These are phyloP conservation scores for Hycleus cichorii DNA, from an alignment of 1,140 invertebrate genomes.

Conservation along the genomic window DNA sequence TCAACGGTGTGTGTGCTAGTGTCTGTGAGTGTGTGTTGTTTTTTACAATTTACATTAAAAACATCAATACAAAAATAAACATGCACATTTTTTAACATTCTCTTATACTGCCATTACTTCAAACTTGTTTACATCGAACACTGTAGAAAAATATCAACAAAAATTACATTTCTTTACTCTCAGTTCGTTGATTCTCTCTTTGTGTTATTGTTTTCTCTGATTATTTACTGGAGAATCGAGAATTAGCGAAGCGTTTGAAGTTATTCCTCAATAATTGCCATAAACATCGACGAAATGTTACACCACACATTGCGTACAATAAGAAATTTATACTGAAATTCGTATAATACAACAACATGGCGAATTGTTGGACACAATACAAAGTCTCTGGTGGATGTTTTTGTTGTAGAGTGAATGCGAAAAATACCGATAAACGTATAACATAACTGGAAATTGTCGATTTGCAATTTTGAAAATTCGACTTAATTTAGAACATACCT, in stretches of 20 bases:
- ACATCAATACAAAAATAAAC: no score
- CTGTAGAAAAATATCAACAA: no score
- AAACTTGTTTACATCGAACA: no score
- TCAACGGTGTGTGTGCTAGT: no score
- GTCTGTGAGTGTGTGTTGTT: no score
- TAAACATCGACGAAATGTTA: slow-evolving; percentile 59
- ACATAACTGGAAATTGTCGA: slow-evolving; percentile 27
- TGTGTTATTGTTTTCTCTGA: no score
- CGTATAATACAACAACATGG: slow-evolving; percentile 58
- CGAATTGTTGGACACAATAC: slow-evolving; percentile 50
- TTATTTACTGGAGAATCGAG: no score
- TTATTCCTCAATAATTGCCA: slow-evolving; percentile 18
- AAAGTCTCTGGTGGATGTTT: slow-evolving; percentile 20
- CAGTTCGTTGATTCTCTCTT: no score
- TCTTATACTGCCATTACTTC: no score
- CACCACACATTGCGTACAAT: slow-evolving; percentile 74
- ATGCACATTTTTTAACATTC: no score
- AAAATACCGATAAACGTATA: slow-evolving; percentile 28
- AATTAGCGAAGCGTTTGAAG: slow-evolving; percentile 23
- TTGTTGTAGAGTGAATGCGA: slow-evolving; percentile 20
- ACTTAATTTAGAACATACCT: slow-evolving; percentile 26
- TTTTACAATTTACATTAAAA: no score
- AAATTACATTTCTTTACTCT: no score
- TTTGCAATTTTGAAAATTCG: not conserved
- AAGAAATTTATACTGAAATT: slow-evolving; percentile 83